Evolutionary conservation across 2,888 invertebrate species (phyloP).

Genomic region (Gibbula magus): DNA sequence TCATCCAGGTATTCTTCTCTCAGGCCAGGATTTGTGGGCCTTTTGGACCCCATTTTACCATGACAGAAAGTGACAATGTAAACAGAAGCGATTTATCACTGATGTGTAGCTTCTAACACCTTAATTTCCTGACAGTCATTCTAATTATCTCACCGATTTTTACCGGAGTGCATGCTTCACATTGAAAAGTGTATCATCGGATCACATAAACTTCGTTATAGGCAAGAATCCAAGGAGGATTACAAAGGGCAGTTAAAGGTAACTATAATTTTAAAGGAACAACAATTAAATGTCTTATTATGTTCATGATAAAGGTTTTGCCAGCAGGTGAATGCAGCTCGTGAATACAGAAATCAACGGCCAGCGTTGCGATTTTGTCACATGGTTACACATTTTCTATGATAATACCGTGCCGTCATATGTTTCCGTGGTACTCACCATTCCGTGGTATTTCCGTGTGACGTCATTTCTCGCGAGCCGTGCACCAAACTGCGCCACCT

Average conservation of each 20-base stretch:
- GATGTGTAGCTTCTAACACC: slow-evolving; percentile 5
- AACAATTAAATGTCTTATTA: not conserved
- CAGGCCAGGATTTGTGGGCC: slow-evolving; percentile 2
- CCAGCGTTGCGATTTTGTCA: not conserved
- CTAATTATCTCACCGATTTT: slow-evolving; percentile 2
- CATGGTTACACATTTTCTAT: not conserved
- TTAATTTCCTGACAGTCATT: not conserved
- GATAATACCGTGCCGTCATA: too few species aligned
- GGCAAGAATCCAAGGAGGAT: slow-evolving; percentile 1
- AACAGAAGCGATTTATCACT: not conserved
- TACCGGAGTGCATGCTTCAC: slow-evolving; percentile 15
- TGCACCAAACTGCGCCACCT: too few species aligned
- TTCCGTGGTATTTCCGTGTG: too few species aligned
- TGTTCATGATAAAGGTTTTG: not conserved
- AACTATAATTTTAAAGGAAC: not conserved
- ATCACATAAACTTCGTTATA: slow-evolving; percentile 8
- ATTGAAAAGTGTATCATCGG: slow-evolving; percentile 13
- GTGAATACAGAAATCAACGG: not conserved
- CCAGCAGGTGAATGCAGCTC: not conserved
- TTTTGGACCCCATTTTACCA: slow-evolving; percentile 8
- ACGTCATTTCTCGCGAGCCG: too few species aligned
- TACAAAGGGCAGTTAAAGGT: slow-evolving; percentile 7
- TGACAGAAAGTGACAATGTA: slow-evolving; percentile 15
- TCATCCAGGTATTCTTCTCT: slow-evolving; percentile 5
- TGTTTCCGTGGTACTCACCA: too few species aligned